Evolutionary conservation across 2,113 vertebrate species (phyloP).

Genomic region (Pteronura brasiliensis): DNA sequence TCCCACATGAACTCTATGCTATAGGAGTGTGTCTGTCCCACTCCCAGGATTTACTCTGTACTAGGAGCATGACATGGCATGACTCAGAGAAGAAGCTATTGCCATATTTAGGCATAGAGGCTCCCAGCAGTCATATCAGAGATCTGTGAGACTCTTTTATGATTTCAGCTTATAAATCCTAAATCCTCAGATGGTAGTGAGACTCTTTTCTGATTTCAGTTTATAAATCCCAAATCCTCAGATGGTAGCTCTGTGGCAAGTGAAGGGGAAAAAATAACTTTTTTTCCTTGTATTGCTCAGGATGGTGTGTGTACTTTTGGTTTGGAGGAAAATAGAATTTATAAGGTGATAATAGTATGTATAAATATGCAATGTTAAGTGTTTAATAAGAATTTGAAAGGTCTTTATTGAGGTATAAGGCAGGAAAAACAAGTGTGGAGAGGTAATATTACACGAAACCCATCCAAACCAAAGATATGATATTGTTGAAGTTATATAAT

Average conservation of each 20-base stretch:
- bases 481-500: background rate
- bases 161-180: background rate
- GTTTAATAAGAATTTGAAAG: background rate
- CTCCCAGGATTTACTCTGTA: background rate
- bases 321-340: background rate
- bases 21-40: background rate
- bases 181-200: background rate
- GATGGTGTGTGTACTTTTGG: background rate
- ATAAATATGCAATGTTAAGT: background rate
- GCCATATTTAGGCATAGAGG: background rate
- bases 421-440: background rate
- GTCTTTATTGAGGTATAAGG: background rate
- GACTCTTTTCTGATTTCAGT: background rate
- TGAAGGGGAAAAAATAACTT: background rate
- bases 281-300: background rate
- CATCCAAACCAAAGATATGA: background rate
- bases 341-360: background rate
- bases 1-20: background rate
- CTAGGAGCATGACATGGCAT: background rate
- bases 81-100: background rate
- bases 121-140: background rate
- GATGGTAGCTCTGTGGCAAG: background rate
- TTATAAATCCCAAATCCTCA: background rate
- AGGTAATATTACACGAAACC: background rate
- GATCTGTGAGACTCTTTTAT: background rate